These are phyloP conservation scores for Ceyx cyanopectus DNA, from an alignment of 2,113 vertebrate species.

Conservation along the genomic window DNA sequence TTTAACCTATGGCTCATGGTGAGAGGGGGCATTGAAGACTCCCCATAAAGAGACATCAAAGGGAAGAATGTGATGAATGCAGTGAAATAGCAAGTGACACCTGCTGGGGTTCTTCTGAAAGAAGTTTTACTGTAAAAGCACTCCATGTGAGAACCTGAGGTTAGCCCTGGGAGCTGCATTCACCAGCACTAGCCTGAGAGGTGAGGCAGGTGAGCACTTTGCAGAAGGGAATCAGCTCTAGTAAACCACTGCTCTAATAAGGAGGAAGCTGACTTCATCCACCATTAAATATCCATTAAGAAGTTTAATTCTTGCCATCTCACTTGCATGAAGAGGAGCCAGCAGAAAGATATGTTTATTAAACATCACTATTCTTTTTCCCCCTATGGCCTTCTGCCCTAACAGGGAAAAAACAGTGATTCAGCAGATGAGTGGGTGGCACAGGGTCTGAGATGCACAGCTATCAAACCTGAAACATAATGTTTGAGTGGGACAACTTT, in stretches of 20 bases:
- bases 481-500: neutral
- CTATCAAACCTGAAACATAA: fast-evolving
- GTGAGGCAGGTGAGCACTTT: conserved; percentile 17
- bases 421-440: neutral
- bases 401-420: neutral
- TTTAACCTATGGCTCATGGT: neutral
- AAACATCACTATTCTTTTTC: neutral
- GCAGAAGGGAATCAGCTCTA: neutral
- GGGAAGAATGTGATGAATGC: neutral
- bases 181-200: neutral
- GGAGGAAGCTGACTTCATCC: conserved; percentile 28
- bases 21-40: neutral
- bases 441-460: fast-evolving
- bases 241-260: neutral
- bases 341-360: neutral
- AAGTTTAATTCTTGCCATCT: neutral
- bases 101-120: neutral
- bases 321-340: neutral
- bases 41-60: neutral
- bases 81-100: neutral
- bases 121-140: neutral
- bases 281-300: conserved; percentile 48
- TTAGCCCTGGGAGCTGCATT: neutral
- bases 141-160: neutral
- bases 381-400: neutral